phyloP scores from a whole-genome alignment of 2,888 invertebrate species.

The Calliphora vomitoria region DNA sequence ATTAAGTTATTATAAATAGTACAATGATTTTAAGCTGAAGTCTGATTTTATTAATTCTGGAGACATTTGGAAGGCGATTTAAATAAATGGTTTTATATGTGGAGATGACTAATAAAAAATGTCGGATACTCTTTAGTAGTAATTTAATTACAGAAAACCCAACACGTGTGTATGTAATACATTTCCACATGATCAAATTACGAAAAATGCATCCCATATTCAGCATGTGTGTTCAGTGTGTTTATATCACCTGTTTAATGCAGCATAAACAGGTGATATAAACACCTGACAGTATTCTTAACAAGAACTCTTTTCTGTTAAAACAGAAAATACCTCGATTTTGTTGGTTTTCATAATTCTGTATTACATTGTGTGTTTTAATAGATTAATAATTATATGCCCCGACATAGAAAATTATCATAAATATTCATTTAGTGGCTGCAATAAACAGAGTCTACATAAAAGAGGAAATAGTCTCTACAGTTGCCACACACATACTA shows the following conservation, averaged over 20 bases:
- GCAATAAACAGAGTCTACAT: neutral
- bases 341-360: neutral
- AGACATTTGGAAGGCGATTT: too few relatives aligned
- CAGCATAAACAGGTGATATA: neutral
- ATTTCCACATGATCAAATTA: too few relatives aligned
- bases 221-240: neutral
- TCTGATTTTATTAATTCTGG: too few relatives aligned
- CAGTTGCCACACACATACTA: neutral
- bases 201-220: too few relatives aligned
- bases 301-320: neutral
- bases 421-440: conserved; percentile 15
- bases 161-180: too few relatives aligned
- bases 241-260: too few relatives aligned
- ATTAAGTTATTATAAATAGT: too few relatives aligned
- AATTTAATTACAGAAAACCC: too few relatives aligned
- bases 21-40: too few relatives aligned
- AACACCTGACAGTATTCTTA: neutral
- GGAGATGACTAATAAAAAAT: too few relatives aligned
- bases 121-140: too few relatives aligned
- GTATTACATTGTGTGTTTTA: neutral
- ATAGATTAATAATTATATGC: neutral
- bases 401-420: neutral
- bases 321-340: neutral
- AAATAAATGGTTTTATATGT: too few relatives aligned
- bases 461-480: neutral